Conservation (phyloP, 2,888 invertebrate species). For the Hedychridium roseum region DNA sequence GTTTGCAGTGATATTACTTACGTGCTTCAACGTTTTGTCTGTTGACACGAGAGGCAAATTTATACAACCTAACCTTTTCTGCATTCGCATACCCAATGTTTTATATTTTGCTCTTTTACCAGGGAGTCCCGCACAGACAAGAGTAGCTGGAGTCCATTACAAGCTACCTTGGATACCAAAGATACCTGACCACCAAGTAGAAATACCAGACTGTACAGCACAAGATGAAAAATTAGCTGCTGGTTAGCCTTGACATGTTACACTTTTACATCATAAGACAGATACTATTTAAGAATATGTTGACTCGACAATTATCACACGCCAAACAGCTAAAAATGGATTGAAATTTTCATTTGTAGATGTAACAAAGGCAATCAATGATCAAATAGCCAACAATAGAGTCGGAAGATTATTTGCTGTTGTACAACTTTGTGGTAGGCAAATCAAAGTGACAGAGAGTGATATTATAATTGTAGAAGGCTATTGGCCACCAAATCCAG, state of each 20-base stretch:
- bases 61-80: slow-evolving; percentile 20
- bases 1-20: slow-evolving; percentile 28
- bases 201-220: slow-evolving; percentile 38
- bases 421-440: slow-evolving; percentile 82
- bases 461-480: slow-evolving; percentile 85
- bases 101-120: slow-evolving; percentile 12
- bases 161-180: slow-evolving; percentile 43
- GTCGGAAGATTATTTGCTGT: slow-evolving; percentile 81
- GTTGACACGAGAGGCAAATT: neutral
- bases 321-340: neutral
- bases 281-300: slow-evolving; percentile 7
- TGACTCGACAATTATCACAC: neutral
- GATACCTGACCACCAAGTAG: slow-evolving; percentile 32
- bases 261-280: no score
- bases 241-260: slow-evolving; percentile 38
- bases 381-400: slow-evolving; percentile 67
- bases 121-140: slow-evolving; percentile 17
- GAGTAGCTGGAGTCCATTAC: slow-evolving; percentile 24
- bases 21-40: neutral
- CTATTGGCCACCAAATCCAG: slow-evolving; percentile 82
- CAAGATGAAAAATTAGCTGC: slow-evolving; percentile 42
- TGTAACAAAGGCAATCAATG: slow-evolving; percentile 72
- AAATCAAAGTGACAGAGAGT: slow-evolving; percentile 85
- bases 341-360: slow-evolving; percentile 51
- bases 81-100: slow-evolving; percentile 4